Evolutionary conservation across 2,113 vertebrate species (phyloP).

Genomic region (Nestor notabilis): DNA sequence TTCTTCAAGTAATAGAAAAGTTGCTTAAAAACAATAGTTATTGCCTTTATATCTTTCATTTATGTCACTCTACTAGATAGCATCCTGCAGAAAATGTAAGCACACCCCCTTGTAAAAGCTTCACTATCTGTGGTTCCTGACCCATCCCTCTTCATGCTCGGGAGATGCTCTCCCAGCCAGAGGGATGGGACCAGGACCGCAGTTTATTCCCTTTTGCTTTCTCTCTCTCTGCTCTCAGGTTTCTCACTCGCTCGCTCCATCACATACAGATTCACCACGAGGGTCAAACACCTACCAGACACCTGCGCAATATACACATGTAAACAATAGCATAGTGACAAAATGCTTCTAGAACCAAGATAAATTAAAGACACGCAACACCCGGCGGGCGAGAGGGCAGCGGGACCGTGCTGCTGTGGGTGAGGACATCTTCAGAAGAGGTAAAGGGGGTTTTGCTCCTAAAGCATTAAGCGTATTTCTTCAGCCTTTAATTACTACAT

Average conservation of each 20-base stretch:
- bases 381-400: not conserved
- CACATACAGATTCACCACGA: not conserved
- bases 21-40: constrained; percentile 62
- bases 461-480: not conserved
- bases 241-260: not conserved
- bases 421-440: not conserved
- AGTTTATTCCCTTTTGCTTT: not conserved
- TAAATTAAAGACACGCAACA: not conserved
- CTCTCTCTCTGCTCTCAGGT: not conserved
- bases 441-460: not conserved
- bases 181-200: not conserved
- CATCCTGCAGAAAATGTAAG: constrained; percentile 28
- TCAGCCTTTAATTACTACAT: not conserved
- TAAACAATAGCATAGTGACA: constrained; percentile 36
- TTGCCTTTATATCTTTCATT: constrained; percentile 68
- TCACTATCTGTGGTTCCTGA: not conserved
- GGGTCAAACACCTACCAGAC: not conserved
- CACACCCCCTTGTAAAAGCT: not conserved
- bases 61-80: constrained; percentile 45
- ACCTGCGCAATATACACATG: constrained; percentile 6
- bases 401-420: not conserved
- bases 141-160: not conserved
- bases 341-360: not conserved
- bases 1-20: constrained; percentile 76
- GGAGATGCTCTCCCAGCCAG: not conserved